Percentiles rank a stretch among this genome's conserved stretches.
Evolutionary conservation across 2,113 vertebrate genomes (phyloP).

Genomic region (Hemichromis elongatus): DNA sequence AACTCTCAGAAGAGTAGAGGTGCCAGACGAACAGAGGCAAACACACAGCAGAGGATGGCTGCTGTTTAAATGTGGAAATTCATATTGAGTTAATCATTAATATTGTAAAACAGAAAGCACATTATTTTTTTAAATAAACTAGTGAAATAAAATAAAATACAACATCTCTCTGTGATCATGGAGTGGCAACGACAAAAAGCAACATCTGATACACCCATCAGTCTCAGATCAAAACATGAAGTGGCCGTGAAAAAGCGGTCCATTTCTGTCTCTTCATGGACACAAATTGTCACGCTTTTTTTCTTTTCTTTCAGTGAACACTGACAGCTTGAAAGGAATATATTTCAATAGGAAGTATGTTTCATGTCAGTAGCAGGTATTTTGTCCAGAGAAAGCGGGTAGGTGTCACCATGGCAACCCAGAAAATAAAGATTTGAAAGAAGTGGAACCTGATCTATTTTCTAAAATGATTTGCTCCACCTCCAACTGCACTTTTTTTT

Average conservation of each 20-base stretch:
- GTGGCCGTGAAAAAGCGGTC: accelerated
- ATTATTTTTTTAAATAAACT: background rate
- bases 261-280: background rate
- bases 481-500: background rate
- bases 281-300: background rate
- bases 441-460: background rate
- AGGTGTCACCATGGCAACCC: background rate
- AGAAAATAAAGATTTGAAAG: background rate
- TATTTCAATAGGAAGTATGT: background rate
- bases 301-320: background rate
- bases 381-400: background rate
- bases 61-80: background rate
- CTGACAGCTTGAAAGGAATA: background rate
- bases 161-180: background rate
- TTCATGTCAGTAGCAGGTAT: background rate
- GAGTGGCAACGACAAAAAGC: background rate
- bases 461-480: background rate
- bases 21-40: background rate
- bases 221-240: background rate
- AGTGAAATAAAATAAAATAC: background rate
- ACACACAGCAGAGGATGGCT: background rate
- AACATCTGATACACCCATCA: background rate
- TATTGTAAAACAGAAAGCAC: background rate
- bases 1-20: background rate
- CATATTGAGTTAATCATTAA: background rate